Base-by-base conservation (phyloP, 2,797 vertebrate species). In the Nyctibius grandis region DNA sequence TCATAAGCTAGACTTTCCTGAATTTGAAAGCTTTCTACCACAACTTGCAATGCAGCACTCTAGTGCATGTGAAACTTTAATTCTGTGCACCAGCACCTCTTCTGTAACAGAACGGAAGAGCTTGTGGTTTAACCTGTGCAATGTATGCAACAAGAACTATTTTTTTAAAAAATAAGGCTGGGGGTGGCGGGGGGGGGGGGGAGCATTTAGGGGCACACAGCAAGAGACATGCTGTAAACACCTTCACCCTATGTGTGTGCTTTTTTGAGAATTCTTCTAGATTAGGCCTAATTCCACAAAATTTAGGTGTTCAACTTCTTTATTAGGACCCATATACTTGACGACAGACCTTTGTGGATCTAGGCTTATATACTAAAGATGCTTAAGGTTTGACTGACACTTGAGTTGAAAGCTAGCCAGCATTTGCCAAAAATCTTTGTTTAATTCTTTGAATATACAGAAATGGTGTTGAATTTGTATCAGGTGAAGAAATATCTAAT, bases 1-100 rank as follows among this genome's bases (percentile, higher is more conserved):
- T 95, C 90, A 54, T 94, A 94, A 95, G 88, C 88, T 95, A 92
- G 90, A 95, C 89, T 96, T 96, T 73, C 94, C 94, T 96, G 94
- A 96, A 85, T 95, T 77, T 89, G 93, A 95, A 95, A 95, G 95
- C 93, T 85, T 95, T 95, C 93, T 75, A 72, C 84, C 56, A 40
- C 86, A 93, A 34, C 60, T 51, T 96, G 93, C 93, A 96, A 94
- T 70, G 5, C 88, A 95, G 94, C 88, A 85, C 70, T 93, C 64
- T 75, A 19, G 42, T 8, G 1, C 68, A 22, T 72, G 81, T 77
- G 75, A 83, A 91, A 86, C 77, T 92, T 81, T 57, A 88, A 83
- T 91, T 92, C 85, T 2, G 19, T 89, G 57, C 42, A 75, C 77
- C 36, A 82, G 81, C 57, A 57, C 45, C 86, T 80, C 65, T 93